These are phyloP conservation scores for Chromis chromis DNA, from an alignment of 2,797 vertebrate species.

Conservation along the genomic window DNA sequence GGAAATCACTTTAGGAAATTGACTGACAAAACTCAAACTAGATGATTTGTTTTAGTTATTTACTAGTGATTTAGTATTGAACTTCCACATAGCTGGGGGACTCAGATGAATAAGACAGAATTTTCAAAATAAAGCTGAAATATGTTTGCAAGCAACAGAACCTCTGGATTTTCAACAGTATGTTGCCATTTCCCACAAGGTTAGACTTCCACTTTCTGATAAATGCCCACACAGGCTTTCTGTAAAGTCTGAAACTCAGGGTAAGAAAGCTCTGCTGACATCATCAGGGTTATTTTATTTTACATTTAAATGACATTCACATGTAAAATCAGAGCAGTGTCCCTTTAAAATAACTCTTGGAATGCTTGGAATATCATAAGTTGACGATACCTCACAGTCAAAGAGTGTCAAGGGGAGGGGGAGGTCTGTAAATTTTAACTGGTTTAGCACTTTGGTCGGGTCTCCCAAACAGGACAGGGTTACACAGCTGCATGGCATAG, in stretches of 20 bases:
- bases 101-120: background rate
- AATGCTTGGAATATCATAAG: slow-evolving; percentile 22
- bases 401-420: slow-evolving; percentile 20
- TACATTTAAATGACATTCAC: slow-evolving; percentile 3
- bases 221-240: background rate
- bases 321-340: background rate
- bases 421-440: slow-evolving; percentile 33
- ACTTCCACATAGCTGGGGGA: background rate
- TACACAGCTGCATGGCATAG: slow-evolving; percentile 20
- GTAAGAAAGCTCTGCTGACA: background rate
- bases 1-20: background rate
- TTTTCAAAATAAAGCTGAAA: background rate
- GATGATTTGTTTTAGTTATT: background rate
- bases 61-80: background rate
- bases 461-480: background rate
- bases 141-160: background rate
- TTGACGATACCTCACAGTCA: slow-evolving; percentile 20
- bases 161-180: background rate
- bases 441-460: slow-evolving; percentile 20
- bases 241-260: background rate
- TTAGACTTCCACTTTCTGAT: background rate
- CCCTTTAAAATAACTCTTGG: slow-evolving; percentile 19
- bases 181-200: background rate
- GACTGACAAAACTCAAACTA: background rate
- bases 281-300: background rate